Base-by-base conservation (phyloP, 2,888 invertebrate species). In the Poecilobothrus nobilitatus region DNA sequence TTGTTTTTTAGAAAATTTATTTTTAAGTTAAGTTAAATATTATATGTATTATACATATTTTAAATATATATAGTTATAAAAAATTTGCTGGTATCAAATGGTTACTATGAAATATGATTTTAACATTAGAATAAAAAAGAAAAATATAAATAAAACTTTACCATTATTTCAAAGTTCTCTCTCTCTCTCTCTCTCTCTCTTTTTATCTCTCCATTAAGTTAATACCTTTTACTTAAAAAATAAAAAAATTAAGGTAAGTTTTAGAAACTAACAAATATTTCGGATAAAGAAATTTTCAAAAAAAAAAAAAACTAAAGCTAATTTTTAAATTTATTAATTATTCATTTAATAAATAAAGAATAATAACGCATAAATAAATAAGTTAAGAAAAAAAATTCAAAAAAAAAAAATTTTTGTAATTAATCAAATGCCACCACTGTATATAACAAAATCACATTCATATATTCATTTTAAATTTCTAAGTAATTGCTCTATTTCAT, bases 401-500 rank as follows among this genome's bases (percentile, higher is more conserved):
- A 27, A 41, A 41, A 41, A 41, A 53, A 12, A 15, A 18, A 53
- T 53, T 53, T 27, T 53, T 53, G 53, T 53, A 53, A 53, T 53
- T 53, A 53, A 53, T 53, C n/a, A 18, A 53, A 53, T 53, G 53
- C 53, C 53, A 53, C 53, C 53, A 53, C 53, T 53, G 53, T 53
- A 53, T 53, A 53, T 53, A 53, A 53, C 53, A 53, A 53, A 53
- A 18, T 53, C 53, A 53, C 53, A 18, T 53, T 53, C 53, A 53
- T 53, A 53, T 12, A 12, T 53, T 53, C 53, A 53, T 53, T 18
- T 15, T 53, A 53, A 53, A 53, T 53, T 15, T 53, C 53, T 18
- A 53, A 53, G n/a, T 53, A 53, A 53, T 12, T n/a, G 53, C 53
- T 53, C 53, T 53, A 53, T 53, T 53, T 53, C 53, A 53, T 53